These are phyloP conservation scores for Coleophora deauratella DNA, from an alignment of 2,888 invertebrate species.

Conservation along the genomic window DNA sequence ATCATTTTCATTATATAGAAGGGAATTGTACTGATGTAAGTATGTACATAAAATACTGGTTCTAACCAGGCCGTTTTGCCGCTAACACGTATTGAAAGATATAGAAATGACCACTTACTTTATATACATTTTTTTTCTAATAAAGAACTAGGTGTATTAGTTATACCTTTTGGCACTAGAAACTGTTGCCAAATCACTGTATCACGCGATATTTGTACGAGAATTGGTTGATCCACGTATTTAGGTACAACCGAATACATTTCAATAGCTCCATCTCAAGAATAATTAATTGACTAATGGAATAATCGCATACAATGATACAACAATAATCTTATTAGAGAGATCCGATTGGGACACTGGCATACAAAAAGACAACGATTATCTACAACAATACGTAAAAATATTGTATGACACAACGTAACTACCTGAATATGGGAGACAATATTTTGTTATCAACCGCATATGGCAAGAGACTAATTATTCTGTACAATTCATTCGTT, in stretches of 20 bases:
- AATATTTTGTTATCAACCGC: too few species aligned
- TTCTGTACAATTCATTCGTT: too few species aligned
- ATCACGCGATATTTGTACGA: neutral
- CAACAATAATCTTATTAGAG: slow-evolving; percentile 43
- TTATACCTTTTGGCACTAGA: slow-evolving; percentile 22
- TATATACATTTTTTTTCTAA: slow-evolving; percentile 47
- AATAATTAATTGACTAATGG: slow-evolving; percentile 65
- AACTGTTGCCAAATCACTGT: neutral
- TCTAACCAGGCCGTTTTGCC: slow-evolving; percentile 7
- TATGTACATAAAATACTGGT: slow-evolving; percentile 35
- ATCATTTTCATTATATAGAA: slow-evolving; percentile 1
- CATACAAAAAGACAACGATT: slow-evolving; percentile 12
- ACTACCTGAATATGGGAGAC: too few species aligned
- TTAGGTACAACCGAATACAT: too few species aligned
- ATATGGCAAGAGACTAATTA: too few species aligned
- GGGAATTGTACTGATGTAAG: slow-evolving; percentile 24
- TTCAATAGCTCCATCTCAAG: slow-evolving; percentile 12
- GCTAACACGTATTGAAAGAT: slow-evolving; percentile 29
- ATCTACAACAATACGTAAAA: too few species aligned
- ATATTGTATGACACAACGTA: too few species aligned
- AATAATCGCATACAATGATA: slow-evolving; percentile 53
- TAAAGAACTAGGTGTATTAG: slow-evolving; percentile 30
- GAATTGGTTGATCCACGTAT: neutral
- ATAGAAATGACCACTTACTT: slow-evolving; percentile 19
- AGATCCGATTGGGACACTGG: slow-evolving; percentile 54